Conservation (phyloP, 2,113 vertebrate species). For the Cyprinodon brontotheroides region DNA sequence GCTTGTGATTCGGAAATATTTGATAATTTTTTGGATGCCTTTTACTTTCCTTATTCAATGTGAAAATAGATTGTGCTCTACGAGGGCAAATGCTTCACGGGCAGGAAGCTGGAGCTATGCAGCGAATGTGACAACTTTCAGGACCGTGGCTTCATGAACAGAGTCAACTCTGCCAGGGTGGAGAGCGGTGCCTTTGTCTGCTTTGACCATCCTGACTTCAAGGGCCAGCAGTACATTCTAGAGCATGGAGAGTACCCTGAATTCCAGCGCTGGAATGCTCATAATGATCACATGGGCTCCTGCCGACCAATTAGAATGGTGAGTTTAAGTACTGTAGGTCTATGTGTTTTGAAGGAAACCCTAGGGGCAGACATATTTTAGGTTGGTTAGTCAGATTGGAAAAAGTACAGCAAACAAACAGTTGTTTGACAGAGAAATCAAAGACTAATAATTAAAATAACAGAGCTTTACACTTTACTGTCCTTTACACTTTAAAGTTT, state of each 20-base stretch:
- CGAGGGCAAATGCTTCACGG: conserved; percentile 91
- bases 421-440: conserved; percentile 10
- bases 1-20: neutral
- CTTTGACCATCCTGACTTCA: conserved; percentile 88
- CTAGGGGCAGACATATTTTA: conserved; percentile 41
- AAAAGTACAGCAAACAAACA: neutral
- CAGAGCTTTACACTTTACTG: neutral
- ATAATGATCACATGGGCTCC: conserved; percentile 92
- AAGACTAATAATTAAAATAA: neutral
- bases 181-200: conserved; percentile 91
- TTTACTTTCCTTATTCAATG: neutral
- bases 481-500: neutral
- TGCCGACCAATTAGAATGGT: conserved; percentile 91
- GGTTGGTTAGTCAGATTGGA: conserved; percentile 8
- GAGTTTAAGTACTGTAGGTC: conserved; percentile 34
- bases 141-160: conserved; percentile 89
- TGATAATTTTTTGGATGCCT: neutral
- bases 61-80: conserved; percentile 85
- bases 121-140: conserved; percentile 92
- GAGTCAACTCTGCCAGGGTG: conserved; percentile 89
- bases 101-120: conserved; percentile 86
- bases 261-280: conserved; percentile 90
- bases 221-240: conserved; percentile 90
- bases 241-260: conserved; percentile 89
- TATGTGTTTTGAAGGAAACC: conserved; percentile 10